phyloP scores from a whole-genome alignment of 2,888 invertebrate species.

The Lasioglossum pauxillum region DNA sequence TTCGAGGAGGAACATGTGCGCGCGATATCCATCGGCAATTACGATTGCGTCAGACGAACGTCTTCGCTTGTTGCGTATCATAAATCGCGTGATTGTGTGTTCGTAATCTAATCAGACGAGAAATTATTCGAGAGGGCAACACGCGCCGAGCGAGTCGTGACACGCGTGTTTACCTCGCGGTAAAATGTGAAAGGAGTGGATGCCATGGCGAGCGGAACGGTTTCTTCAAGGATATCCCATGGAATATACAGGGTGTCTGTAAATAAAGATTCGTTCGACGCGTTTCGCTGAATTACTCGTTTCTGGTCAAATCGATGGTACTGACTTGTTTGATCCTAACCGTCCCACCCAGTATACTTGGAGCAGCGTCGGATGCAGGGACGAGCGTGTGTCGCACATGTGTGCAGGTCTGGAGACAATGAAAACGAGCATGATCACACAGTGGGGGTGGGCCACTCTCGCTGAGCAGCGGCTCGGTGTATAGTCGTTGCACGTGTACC shows the following conservation, averaged over 20 bases:
- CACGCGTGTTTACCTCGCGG: constrained; percentile 10
- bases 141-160: background rate
- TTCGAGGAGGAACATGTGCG: background rate
- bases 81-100: background rate
- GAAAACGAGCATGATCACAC: background rate
- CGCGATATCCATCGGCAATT: background rate
- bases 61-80: background rate
- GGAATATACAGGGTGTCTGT: background rate
- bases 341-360: constrained; percentile 16
- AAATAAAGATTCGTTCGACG: background rate
- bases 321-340: background rate
- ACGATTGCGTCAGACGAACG: background rate
- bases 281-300: background rate
- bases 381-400: background rate
- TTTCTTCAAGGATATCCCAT: constrained; percentile 36
- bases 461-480: background rate
- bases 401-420: background rate
- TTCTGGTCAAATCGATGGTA: too few relatives aligned
- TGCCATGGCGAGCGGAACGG: background rate
- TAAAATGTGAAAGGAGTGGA: constrained; percentile 39
- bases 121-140: background rate
- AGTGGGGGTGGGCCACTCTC: background rate
- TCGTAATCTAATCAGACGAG: constrained; percentile 24
- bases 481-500: constrained; percentile 26
- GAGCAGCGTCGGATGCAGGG: background rate